These are phyloP conservation scores for Serinus canaria DNA, from an alignment of 2,113 vertebrate genomes.

Conservation along the genomic window DNA sequence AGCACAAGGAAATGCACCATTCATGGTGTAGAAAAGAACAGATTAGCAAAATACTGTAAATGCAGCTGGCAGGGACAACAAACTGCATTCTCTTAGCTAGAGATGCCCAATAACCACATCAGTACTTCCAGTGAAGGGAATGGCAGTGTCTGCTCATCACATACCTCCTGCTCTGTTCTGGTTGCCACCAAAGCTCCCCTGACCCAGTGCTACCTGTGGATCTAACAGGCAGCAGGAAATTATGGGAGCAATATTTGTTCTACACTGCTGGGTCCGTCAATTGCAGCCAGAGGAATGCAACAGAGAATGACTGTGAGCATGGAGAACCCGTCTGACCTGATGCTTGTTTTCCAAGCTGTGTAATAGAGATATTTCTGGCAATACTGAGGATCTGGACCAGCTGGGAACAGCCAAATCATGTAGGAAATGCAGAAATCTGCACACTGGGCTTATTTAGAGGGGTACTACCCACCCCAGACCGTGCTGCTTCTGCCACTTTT, in stretches of 20 bases:
- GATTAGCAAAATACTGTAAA: conserved; percentile 40
- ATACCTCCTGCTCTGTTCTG: not conserved
- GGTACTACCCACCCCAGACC: not conserved
- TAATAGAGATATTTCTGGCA: conserved; percentile 6
- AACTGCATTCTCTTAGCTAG: not conserved
- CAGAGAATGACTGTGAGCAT: not conserved
- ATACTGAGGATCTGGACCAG: not conserved
- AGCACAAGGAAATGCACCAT: conserved; percentile 1
- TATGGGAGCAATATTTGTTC: not conserved
- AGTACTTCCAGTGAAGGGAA: not conserved
- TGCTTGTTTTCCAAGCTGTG: not conserved
- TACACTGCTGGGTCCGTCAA: not conserved
- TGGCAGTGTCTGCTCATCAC: not conserved
- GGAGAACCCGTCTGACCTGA: not conserved
- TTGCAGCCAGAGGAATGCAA: not conserved
- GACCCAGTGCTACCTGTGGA: not conserved
- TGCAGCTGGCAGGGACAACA: conserved; percentile 23
- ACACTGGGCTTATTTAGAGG: not conserved
- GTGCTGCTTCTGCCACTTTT: not conserved
- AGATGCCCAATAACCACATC: not conserved
- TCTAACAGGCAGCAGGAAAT: conserved; percentile 25
- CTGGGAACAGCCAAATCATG: not conserved
- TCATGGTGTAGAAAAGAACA: not conserved
- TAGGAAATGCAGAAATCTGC: not conserved
- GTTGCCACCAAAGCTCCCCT: not conserved